Base-by-base conservation (phyloP, 2,113 vertebrate species). In the Struthidea cinerea region DNA sequence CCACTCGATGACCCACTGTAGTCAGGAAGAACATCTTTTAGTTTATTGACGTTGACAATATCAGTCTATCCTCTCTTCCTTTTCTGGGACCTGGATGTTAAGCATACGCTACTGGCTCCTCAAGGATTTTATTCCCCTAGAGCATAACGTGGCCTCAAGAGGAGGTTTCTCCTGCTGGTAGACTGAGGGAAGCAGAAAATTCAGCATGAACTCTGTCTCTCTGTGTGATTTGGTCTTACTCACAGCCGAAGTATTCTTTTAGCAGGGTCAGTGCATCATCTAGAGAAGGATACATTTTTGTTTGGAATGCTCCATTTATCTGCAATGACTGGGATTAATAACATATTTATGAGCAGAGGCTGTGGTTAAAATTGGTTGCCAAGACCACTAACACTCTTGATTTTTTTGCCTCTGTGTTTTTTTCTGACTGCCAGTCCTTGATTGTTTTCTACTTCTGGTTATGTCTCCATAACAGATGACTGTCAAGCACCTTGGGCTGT, bases 91-190 rank as follows among this genome's bases (percentile, higher is more conserved):
- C n/a, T 67, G 46, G 15, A 20, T 67, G 15, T 74, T 68, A 53
- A 84, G 14, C 0, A 0, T 75, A 19, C 2, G 0, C 21, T 41
- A 4, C 20, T 63, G 26, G 19, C 3, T 85, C 26, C 77, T 79
- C 63, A 33, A 49, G 42, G 39, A 30, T 86, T 89, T 61, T 70
- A 59, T 81, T 82, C n/a, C 19, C 20, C 10, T 65, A 16, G 44
- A 41, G 41, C 20, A 33, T 44, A 56, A 33, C 5, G 16, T 28
- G 53, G 23, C 24, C 52, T 84, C 14, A n/a, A 50, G 60, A 56
- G n/a, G 37, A 49, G 5, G 5, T 28, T 82, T 75, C 39, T 84
- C 8, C n/a, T 87, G 39, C 37, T 80, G 14, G 11, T 67, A 47
- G 42, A 59, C 28, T 50, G 65, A 52, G 28, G 9, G 20, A 78